Percentiles rank a stretch among this genome's conserved stretches.
Evolutionary conservation across 2,113 vertebrate genomes (phyloP).

Genomic region (Cettia cetti): DNA sequence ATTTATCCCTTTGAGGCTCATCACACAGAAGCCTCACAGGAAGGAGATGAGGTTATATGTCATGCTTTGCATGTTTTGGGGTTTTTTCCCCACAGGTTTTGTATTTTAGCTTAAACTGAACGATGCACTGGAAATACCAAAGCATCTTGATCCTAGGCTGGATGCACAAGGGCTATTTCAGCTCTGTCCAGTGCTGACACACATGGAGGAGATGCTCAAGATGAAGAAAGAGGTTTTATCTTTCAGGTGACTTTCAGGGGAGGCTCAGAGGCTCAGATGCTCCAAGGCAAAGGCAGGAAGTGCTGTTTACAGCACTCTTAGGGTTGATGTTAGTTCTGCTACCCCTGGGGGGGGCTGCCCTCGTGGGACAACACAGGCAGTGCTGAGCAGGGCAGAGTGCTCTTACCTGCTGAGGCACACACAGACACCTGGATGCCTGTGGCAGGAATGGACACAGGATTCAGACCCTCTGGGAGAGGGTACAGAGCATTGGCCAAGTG

Average conservation of each 20-base stretch:
- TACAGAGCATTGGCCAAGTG: neutral
- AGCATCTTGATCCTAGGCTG: neutral
- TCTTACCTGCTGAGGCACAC: no score
- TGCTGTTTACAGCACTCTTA: neutral
- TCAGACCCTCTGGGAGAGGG: neutral
- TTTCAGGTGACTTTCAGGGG: neutral
- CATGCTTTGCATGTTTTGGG: neutral
- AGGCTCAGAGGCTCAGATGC: neutral
- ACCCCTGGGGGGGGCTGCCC: no score
- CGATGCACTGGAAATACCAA: neutral
- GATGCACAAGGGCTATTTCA: neutral
- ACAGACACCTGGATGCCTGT: neutral
- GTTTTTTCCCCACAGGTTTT: neutral
- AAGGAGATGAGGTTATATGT: neutral
- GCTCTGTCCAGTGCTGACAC: neutral
- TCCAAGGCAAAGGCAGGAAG: neutral
- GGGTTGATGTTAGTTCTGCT: neutral
- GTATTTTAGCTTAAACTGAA: neutral
- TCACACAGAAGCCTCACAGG: neutral
- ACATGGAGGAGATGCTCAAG: neutral
- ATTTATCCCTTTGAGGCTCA: conserved; percentile 2
- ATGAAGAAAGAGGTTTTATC: neutral
- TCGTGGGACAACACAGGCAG: no score
- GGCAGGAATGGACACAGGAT: neutral
- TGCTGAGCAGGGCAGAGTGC: no score